Evolutionary conservation across 2,113 vertebrate species (phyloP).

Genomic region (Tauraco erythrolophus): DNA sequence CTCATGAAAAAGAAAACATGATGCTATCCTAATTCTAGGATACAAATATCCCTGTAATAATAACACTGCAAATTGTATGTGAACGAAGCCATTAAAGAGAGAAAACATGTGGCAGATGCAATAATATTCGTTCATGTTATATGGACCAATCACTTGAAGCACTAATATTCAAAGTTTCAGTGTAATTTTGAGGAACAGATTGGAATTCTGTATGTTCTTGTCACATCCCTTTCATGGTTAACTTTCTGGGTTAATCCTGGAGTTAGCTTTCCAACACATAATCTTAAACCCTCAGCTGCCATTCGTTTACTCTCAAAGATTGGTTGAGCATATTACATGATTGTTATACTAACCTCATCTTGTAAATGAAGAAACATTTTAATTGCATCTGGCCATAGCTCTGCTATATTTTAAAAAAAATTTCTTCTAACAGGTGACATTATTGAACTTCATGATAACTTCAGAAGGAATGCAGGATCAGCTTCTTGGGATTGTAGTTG

Average conservation of each 20-base stretch:
- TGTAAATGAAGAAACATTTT: background rate
- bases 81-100: background rate
- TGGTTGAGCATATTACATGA: background rate
- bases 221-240: background rate
- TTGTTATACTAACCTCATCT: background rate
- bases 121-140: background rate
- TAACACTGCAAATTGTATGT: background rate
- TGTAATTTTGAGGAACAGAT: background rate
- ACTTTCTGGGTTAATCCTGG: background rate
- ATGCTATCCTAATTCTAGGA: background rate
- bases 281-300: background rate
- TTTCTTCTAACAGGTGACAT: conserved; percentile 80
- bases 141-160: background rate
- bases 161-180: background rate
- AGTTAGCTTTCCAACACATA: background rate
- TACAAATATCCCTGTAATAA: background rate
- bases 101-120: background rate
- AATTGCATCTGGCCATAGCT: background rate
- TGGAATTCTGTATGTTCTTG: background rate
- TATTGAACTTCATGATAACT: conserved; percentile 94
- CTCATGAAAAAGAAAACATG: background rate
- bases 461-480: conserved; percentile 92
- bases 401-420: background rate
- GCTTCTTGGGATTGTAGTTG: conserved; percentile 90
- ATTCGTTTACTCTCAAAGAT: background rate